These are phyloP conservation scores for Bujurquina vittata DNA, from an alignment of 2,113 vertebrate species.

Conservation along the genomic window DNA sequence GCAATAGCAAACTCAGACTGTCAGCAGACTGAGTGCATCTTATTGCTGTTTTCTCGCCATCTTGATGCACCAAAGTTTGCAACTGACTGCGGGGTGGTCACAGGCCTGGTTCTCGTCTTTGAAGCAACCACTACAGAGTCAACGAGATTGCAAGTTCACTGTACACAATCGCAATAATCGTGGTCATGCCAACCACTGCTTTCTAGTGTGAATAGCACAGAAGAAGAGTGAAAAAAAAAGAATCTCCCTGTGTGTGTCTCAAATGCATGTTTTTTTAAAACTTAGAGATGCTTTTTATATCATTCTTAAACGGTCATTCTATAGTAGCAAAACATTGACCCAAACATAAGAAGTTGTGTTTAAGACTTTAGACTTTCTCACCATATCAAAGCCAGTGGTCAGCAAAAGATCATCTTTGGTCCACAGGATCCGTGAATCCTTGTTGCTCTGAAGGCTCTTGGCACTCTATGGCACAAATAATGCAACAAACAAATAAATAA, in stretches of 20 bases:
- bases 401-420: conserved; percentile 84
- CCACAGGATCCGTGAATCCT: conserved; percentile 89
- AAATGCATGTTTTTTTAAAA: not conserved
- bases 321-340: too few relatives aligned
- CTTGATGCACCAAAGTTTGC: not conserved
- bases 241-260: too few relatives aligned
- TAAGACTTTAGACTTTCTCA: conserved; percentile 59
- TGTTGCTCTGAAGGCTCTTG: conserved; percentile 84
- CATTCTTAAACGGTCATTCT: not conserved
- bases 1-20: not conserved
- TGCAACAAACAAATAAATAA: not conserved
- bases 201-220: too few relatives aligned
- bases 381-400: conserved; percentile 92
- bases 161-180: too few relatives aligned
- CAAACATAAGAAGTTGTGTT: too few relatives aligned
- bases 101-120: too few relatives aligned
- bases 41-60: not conserved
- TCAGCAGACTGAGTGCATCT: not conserved
- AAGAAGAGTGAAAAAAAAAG: too few relatives aligned
- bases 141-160: not conserved
- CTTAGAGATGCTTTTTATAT: not conserved
- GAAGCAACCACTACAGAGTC: too few relatives aligned
- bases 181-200: too few relatives aligned
- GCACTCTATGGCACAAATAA: conserved; percentile 78
- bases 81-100: not conserved